Evolutionary conservation across 2,888 invertebrate species (phyloP), one percentile per base, ranked within the genome.

Genomic region (Alloscopus bannaensis): DNA sequence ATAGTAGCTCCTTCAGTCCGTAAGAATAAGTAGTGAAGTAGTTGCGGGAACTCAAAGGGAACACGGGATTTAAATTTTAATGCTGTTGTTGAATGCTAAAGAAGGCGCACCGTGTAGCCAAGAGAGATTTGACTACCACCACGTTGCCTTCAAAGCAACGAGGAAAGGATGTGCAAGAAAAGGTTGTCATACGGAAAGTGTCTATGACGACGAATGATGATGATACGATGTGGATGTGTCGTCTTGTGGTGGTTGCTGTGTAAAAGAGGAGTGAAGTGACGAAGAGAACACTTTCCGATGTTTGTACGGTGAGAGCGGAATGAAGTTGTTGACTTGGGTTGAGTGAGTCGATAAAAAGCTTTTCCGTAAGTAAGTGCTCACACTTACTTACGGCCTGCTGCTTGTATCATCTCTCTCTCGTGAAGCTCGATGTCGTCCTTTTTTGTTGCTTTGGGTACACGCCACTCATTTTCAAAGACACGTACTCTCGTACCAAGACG

Each of bases 281-380:
- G 72, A 72, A 68, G 82, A 81, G 82, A 80, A 84, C 84, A 83
- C 83, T 82, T 65, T 66, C 78, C 73, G 66, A 82, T 82, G 83
- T 82, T 82, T 84, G 71, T 81, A 73, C 66, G 79, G 80, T 80
- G 80, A 80, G 80, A 73, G 73, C 71, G 81, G 81, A 82, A 81
- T 83, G 82, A 79, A 83, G 81, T 84, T 84, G 83, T 81, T 83
- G 82, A 84, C 83, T 84, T 75, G 82, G 79, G 77, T 82, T 79
- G 82, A 82, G 84, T 80, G 82, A 82, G 83, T 79, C 79, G 79
- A 81, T 82, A 81, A 82, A 84, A 84, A 82, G 77, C 78, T 76
- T 81, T 82, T 78, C 78, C 81, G 77, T 75, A 76, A 76, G 79
- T 77, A 76, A 78, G 82, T 79, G 81, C 75, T 52, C 65, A 73